Base-by-base conservation (phyloP, 2,113 vertebrate species). In the Dissostichus mawsoni region DNA sequence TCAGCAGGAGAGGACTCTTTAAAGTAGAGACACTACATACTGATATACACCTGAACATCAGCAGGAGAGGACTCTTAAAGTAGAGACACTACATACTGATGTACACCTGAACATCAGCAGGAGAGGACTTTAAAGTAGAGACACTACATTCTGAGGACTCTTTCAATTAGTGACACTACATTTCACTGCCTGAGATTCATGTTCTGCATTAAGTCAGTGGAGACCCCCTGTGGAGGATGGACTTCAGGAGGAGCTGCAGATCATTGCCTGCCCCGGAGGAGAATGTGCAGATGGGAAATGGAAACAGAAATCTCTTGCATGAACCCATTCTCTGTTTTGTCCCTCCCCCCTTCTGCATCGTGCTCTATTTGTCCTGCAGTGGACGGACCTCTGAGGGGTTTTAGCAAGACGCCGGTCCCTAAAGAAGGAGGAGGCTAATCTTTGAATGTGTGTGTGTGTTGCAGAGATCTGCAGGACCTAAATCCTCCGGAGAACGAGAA, bases 381-480 rank as follows among this genome's bases (percentile, higher is more conserved):
- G 87, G 89, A 88, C 12, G 81, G 79, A 89, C 80, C 66, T 78
- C 68, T 56, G 69, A 86, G 76, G 83, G 51, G 57, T 89, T 86
- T 74, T 59, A 81, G 45, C 64, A 17, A 68, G 67, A 69, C 29
- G 17, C 47, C 41, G 1, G 2, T 71, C 72, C 65, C 52, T 69
- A 51, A 77, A 7, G 29, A 55, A 25, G 61, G 56, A 7, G 36
- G 36, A 4, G 7, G 68, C 58, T 89, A 59, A 85, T 82, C 69
- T 72, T 5, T 25, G 64, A 67, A 70, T 69, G n/a, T 90, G 58
- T 88, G 71, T 90, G 82, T 92, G 90, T 92, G 74, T 94, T 87
- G 51, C 85, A 96, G 96, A 83, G 92, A 96, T 47, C 80, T 94
- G 65, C 72, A 84, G 82, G 92, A 93, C 56, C 93, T 96, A 29